Evolutionary conservation across 2,888 invertebrate species (phyloP), one percentile per base, ranked within the genome.

Genomic region (Zygaena filipendulae): DNA sequence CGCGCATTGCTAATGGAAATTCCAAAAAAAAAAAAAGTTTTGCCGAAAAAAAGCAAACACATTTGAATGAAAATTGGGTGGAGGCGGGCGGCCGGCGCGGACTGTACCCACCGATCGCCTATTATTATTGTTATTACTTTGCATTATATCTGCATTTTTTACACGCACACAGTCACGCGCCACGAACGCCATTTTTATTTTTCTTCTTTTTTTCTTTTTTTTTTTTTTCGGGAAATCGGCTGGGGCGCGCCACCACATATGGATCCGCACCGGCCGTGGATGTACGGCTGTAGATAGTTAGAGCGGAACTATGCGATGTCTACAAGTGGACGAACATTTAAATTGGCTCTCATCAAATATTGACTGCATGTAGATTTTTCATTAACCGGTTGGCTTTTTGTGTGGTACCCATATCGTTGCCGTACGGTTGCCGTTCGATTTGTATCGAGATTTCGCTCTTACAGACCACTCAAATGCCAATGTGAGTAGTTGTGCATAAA

Each of bases 341-440:
- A 77, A 79, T 77, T 77, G 77, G 72, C 71, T 67, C 75, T 75
- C 75, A 77, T 79, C 77, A 79, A 74, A 75, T 75, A 79, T 77
- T 77, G 75, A 71, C 69, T 69, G 67, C 66, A 56, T 74, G 72
- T 75, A 72, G 71, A 74, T 74, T 75, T 75, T 77, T 71, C 70
- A 75, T 71, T 74, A 74, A 58, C 69, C 63, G 59, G 56, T 58
- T 51, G 49, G 52, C 54, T 63, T 75, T 75, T 71, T 70, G 64
- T 63, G 57, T 52, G 57, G 50, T 49, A 49, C 46, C 42, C 40
- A 38, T 50, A n/a, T n/a, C n/a, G n/a, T n/a, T n/a, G n/a, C 47
- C 49, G 48, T 54, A 51, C 58, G 43, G 59, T 51, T 51, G 48
- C 49, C 43, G 46, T 53, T 61, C 63, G 58, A 62, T 63, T 60